Evolutionary conservation across 30 jellyfish, hydroid and myxozoan genomes (phyloP).

Genomic region (Clytia hemisphaerica): DNA sequence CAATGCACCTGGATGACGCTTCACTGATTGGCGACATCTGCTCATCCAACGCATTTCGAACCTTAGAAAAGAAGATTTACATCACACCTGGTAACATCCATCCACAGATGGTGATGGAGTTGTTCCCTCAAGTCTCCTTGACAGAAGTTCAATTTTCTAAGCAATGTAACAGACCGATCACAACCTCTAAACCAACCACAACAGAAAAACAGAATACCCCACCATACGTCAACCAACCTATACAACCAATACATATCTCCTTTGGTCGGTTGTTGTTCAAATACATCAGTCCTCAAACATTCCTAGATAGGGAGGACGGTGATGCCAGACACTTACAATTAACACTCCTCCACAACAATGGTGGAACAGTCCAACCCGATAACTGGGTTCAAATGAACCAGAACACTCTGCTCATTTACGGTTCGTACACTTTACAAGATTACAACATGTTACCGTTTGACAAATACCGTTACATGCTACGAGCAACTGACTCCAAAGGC

Average conservation of each 20-base stretch:
- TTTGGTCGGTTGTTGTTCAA: neutral
- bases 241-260: neutral
- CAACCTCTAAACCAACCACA: neutral
- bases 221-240: neutral
- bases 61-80: no score
- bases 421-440: neutral
- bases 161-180: neutral
- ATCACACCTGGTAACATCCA: neutral
- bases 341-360: slow-evolving; percentile 7
- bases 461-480: slow-evolving; percentile 12
- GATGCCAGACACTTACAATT: slow-evolving; percentile 46
- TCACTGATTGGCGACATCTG: no score
- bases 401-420: neutral
- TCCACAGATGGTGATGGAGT: neutral
- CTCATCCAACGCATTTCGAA: no score
- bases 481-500: slow-evolving; percentile 34
- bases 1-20: no score
- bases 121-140: neutral
- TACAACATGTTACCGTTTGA: neutral
- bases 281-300: slow-evolving; percentile 16
- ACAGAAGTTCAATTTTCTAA: neutral
- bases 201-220: neutral
- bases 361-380: neutral
- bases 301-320: slow-evolving; percentile 46
- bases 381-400: slow-evolving; percentile 10